These are phyloP conservation scores for Myiozetetes cayanensis DNA, from an alignment of 2,113 vertebrate species.

Conservation along the genomic window DNA sequence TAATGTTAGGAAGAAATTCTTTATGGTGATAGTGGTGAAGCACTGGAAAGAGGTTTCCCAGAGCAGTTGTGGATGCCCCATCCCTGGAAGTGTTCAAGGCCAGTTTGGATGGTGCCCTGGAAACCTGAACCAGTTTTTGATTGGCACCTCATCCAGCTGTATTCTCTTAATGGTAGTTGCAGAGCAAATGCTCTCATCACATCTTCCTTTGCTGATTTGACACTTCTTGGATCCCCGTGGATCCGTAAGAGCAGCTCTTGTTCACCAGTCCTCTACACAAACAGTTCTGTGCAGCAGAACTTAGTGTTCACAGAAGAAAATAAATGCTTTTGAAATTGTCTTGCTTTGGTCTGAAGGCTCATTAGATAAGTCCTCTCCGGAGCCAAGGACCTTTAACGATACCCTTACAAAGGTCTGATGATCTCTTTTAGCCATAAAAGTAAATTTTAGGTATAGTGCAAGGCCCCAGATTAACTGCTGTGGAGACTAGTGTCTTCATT, in stretches of 20 bases:
- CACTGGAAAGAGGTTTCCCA: background rate
- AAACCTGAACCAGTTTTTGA: background rate
- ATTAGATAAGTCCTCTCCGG: background rate
- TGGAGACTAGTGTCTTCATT: background rate
- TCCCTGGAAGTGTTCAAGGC: background rate
- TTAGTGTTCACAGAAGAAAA: background rate
- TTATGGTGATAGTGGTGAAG: background rate
- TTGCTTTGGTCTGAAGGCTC: background rate
- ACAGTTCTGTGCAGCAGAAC: background rate
- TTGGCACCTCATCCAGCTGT: background rate
- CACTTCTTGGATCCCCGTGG: background rate
- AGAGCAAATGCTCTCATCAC: background rate
- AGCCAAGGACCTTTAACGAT: background rate
- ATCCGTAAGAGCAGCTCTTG: background rate
- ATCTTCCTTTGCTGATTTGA: background rate
- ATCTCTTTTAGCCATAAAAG: background rate
- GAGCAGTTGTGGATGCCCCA: fast-evolving
- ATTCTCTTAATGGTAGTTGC: background rate
- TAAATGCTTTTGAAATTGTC: background rate
- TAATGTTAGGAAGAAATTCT: background rate
- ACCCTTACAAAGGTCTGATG: background rate
- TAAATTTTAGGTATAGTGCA: background rate
- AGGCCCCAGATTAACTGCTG: background rate
- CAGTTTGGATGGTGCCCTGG: background rate
- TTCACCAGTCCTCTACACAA: background rate